Evolutionary conservation across 2,797 vertebrate genomes (phyloP), one percentile per base, ranked within the genome.

Genomic region (Liparis tanakae): DNA sequence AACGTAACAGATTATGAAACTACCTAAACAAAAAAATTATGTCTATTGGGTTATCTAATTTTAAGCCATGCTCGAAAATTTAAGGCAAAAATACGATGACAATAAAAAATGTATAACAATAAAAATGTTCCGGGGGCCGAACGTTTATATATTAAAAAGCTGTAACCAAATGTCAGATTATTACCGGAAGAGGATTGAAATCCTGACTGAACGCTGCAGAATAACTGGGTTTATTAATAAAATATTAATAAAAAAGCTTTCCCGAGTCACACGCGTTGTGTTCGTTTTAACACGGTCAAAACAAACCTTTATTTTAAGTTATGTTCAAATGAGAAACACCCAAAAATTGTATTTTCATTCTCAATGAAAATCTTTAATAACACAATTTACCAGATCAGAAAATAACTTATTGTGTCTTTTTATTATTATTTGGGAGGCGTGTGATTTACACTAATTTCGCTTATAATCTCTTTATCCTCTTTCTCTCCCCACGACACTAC

Each of bases 1-100:
- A 18, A 44, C 10, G 9, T 30, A 34, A 69, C 10, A 37, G 1
- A 72, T 59, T 20, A 25, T 44, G 1, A 78, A 63, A 59, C 17
- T 33, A 57, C 6, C 6, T 30, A 0, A 46, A 51, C n/a, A 44
- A 13, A 25, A 17, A 44, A 72, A 72, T 22, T 0, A 70, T 18
- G 20, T 54, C 30, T 34, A 9, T 30, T 55, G 13, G 8, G 15
- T 63, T 13, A 62, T 48, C 6, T 41, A 46, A 67, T 61, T 41
- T 43, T 54, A 15, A 37, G 22, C 7, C 25, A 13, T 56, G 77
- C 44, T 46, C 8, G 15, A 0, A 70, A 36, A 14, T 17, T 58
- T 55, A 43, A 30, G 51, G 15, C 20, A 67, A 39, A 62, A 72
- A 72, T 58, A 60, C 18, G 13, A 61, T n/a, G 63, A 51, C 70